Conservation (phyloP, 2,113 vertebrate genomes). For the Tinamus guttatus region DNA sequence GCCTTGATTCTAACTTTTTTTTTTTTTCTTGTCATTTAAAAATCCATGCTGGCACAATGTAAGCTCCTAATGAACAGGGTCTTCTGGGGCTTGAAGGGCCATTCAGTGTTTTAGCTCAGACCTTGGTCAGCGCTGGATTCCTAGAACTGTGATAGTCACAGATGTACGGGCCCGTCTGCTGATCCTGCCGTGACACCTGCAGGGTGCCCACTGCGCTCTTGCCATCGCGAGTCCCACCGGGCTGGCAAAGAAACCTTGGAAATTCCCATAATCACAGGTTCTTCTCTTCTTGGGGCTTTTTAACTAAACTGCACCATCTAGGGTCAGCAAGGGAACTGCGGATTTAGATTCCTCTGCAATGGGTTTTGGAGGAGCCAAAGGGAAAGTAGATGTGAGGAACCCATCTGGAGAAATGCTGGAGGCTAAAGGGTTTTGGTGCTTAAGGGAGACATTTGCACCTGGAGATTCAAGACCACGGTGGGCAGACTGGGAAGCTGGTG, state of each 20-base stretch:
- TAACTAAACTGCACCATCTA: constrained; percentile 53
- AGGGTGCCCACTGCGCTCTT: background rate
- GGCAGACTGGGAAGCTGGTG: background rate
- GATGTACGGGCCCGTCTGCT: background rate
- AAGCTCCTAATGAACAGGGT: background rate
- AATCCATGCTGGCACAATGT: background rate
- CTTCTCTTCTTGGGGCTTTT: background rate
- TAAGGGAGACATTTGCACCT: background rate
- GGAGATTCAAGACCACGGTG: background rate
- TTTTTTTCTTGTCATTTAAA: background rate
- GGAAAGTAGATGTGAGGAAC: background rate
- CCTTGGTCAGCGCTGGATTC: background rate
- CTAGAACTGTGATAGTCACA: background rate
- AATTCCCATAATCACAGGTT: fast-evolving
- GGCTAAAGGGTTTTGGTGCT: fast-evolving
- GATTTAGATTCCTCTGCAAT: background rate
- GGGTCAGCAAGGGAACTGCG: background rate
- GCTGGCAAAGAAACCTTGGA: background rate
- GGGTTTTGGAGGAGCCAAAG: background rate
- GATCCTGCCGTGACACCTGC: fast-evolving
- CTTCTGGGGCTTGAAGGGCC: background rate
- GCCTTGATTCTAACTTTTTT: background rate
- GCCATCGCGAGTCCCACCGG: background rate
- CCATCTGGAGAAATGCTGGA: background rate
- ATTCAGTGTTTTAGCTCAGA: background rate